Evolutionary conservation across 2,888 invertebrate genomes (phyloP).

Genomic region (Lamellibrachia satsuma): DNA sequence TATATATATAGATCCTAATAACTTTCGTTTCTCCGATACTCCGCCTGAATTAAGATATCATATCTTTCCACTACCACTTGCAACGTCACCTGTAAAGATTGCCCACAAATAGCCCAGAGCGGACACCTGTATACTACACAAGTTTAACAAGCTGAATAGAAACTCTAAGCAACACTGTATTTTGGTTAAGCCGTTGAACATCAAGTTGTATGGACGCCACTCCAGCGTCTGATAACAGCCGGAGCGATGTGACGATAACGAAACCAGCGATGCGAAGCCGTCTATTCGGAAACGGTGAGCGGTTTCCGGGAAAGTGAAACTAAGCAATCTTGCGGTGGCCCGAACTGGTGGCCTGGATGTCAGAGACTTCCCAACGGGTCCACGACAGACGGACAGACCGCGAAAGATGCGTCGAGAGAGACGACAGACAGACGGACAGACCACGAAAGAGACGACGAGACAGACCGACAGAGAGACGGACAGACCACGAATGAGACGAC

Average conservation of each 20-base stretch:
- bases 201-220: not conserved
- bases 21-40: too few species aligned
- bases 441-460: too few species aligned
- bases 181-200: not conserved
- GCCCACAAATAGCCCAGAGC: too few species aligned
- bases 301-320: slow-evolving; percentile 5
- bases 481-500: too few species aligned
- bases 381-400: not conserved
- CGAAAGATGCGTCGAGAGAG: not conserved
- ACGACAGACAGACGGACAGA: not conserved
- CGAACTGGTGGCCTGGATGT: not conserved
- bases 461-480: too few species aligned
- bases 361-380: not conserved
- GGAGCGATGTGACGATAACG: not conserved
- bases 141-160: too few species aligned
- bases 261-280: not conserved
- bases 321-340: not conserved
- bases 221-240: not conserved
- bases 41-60: too few species aligned
- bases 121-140: too few species aligned
- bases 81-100: too few species aligned
- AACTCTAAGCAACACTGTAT: not conserved
- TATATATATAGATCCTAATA: too few species aligned
- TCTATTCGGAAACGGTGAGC: not conserved
- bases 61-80: too few species aligned